These are phyloP conservation scores for Cremastobaeus sp. DNA, from an alignment of 2,888 invertebrate genomes.

Conservation along the genomic window DNA sequence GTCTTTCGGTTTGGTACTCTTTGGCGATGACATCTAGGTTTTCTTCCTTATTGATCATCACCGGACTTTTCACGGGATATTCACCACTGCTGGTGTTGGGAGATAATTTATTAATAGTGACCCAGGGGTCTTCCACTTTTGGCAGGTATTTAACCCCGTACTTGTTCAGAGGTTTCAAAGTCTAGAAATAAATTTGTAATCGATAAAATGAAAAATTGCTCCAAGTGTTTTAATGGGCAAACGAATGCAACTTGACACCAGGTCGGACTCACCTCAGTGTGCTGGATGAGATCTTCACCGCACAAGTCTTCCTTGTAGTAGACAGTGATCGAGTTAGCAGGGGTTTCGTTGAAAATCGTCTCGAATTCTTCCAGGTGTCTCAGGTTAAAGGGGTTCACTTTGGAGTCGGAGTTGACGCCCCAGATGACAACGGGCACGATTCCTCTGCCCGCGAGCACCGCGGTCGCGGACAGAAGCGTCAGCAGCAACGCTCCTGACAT, in stretches of 20 bases:
- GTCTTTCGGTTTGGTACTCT: constrained; percentile 69
- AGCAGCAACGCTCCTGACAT: constrained; percentile 20
- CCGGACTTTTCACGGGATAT: constrained; percentile 74
- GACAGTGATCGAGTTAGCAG: constrained; percentile 79
- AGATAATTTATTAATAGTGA: constrained; percentile 80
- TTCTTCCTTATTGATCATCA: constrained; percentile 61
- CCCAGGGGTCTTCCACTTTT: constrained; percentile 82
- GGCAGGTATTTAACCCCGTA: constrained; percentile 80
- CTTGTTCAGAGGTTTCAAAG: constrained; percentile 15
- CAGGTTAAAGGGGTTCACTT: constrained; percentile 14
- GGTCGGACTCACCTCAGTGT: constrained; percentile 73
- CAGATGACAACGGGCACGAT: too few relatives aligned
- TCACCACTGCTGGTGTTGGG: constrained; percentile 78
- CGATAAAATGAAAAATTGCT: constrained; percentile 2
- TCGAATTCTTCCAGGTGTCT: constrained; percentile 74
- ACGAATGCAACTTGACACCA: background rate
- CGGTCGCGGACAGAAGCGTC: background rate
- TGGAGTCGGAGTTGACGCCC: too few relatives aligned
- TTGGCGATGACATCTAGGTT: constrained; percentile 67
- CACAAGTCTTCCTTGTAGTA: constrained; percentile 81
- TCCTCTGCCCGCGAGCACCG: background rate
- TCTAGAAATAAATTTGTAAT: constrained; percentile 15
- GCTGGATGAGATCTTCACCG: constrained; percentile 81
- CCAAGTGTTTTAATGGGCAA: background rate
- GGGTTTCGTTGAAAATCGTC: constrained; percentile 75